Conservation (phyloP, 2,797 vertebrate genomes). For the Phaenicophaeus curvirostris region DNA sequence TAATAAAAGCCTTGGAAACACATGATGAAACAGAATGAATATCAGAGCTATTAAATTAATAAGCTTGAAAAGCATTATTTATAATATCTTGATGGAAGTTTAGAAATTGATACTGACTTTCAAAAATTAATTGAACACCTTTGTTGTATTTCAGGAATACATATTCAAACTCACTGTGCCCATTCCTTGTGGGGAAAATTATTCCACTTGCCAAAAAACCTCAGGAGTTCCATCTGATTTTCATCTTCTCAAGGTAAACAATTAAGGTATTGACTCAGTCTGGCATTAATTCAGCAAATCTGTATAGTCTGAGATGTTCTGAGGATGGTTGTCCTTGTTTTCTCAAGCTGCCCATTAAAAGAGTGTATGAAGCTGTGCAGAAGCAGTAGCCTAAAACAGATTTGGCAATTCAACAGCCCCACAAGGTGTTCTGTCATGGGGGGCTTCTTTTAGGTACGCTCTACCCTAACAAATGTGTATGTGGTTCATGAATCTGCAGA, state of each 20-base stretch:
- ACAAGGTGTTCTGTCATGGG: neutral
- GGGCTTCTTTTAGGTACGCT: neutral
- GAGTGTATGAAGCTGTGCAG: neutral
- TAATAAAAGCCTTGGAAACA: conserved; percentile 57
- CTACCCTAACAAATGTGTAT: neutral
- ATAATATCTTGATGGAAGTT: conserved; percentile 35
- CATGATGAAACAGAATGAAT: conserved; percentile 44
- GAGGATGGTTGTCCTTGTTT: neutral
- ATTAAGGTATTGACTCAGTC: neutral
- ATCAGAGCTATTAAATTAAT: conserved; percentile 65
- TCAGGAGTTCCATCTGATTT: conserved; percentile 1
- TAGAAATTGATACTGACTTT: conserved; percentile 47
- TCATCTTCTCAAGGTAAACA: conserved; percentile 9
- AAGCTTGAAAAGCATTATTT: conserved; percentile 47
- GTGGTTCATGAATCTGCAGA: neutral
- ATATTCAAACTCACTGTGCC: neutral
- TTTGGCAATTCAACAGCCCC: neutral
- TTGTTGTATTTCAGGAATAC: conserved; percentile 41
- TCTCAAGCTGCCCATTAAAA: neutral
- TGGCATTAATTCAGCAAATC: neutral
- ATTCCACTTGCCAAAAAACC: conserved; percentile 7
- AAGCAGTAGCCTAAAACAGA: neutral
- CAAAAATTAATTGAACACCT: conserved; percentile 40
- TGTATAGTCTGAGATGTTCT: neutral
- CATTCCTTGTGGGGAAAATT: neutral